Evolutionary conservation across 2,113 vertebrate species (phyloP).

Genomic region (Rattus norvegicus): GRCr8 NC_086027.1:48587501-48588000

Average conservation of each 20-base stretch:
- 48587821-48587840: too few relatives aligned
- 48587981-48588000: neutral
- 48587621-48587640: neutral
- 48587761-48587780: neutral
- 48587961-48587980: neutral
- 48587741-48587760: neutral
- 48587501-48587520: neutral
- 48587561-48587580: neutral
- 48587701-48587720: neutral
- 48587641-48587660: too few relatives aligned
- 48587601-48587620: neutral
- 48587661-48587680: neutral
- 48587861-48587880: too few relatives aligned
- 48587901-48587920: accelerated
- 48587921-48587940: neutral
- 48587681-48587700: neutral
- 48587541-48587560: neutral
- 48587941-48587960: neutral
- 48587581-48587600: neutral
- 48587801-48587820: neutral
- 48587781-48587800: neutral
- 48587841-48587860: neutral
- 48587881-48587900: neutral
- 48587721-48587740: neutral
- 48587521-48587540: neutral